Evolutionary conservation across 2,113 vertebrate genomes (phyloP).

Genomic region (Centrocercus urophasianus): DNA sequence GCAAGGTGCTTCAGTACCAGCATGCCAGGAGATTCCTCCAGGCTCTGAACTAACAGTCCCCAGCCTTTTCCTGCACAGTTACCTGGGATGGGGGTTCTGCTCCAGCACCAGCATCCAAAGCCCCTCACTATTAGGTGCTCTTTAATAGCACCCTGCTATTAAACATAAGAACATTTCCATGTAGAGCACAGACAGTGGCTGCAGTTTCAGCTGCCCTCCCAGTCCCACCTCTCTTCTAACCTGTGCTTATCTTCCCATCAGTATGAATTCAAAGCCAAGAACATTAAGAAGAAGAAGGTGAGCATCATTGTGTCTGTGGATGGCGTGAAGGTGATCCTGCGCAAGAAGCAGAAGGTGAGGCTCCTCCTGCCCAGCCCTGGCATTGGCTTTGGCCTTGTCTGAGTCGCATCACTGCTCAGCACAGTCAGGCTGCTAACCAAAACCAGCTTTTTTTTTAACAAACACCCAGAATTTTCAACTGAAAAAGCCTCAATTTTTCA

Average conservation of each 20-base stretch:
- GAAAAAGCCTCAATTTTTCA: not conserved
- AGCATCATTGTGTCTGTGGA: constrained; percentile 89
- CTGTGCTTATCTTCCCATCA: constrained; percentile 28
- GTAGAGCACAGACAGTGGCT: not conserved
- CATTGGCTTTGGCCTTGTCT: not conserved
- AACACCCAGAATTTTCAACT: not conserved
- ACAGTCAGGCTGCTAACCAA: not conserved
- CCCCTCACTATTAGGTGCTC: too few relatives aligned
- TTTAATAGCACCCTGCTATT: not conserved
- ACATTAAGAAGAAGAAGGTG: constrained; percentile 92
- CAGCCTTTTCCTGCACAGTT: not conserved
- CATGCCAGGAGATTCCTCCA: not conserved
- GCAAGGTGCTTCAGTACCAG: not conserved
- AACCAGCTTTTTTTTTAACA: not conserved
- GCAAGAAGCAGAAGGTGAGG: constrained; percentile 88
- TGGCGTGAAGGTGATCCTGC: constrained; percentile 83
- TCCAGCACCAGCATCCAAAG: not conserved
- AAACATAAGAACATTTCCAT: not conserved
- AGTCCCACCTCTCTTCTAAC: not conserved
- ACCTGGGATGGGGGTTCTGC: not conserved
- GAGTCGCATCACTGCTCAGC: not conserved
- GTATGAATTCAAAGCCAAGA: constrained; percentile 95
- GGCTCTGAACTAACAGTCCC: not conserved
- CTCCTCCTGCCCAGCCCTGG: not conserved
- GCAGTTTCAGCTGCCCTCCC: not conserved